Evolutionary conservation across 2,113 vertebrate genomes (phyloP), one percentile per base, ranked within the genome.

Genomic region (Falco punctatus): DNA sequence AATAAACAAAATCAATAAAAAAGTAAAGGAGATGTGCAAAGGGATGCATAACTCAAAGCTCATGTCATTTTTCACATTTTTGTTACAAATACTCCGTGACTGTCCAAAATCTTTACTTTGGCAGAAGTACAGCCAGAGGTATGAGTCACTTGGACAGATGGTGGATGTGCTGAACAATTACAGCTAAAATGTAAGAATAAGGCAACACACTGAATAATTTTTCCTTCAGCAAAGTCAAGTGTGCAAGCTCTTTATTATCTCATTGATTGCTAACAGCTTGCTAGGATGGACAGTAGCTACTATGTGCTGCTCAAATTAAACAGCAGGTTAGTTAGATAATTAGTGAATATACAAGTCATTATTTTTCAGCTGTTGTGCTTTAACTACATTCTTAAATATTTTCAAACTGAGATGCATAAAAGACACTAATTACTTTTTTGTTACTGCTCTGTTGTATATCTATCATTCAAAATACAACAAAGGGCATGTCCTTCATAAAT

Each of bases 101-200:
- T 48, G 65, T 74, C 80, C 86, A 81, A 74, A 90, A 52, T 54
- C 78, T 81, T 96, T 86, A 71, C 40, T 86, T 67, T 81, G 65
- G 86, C 81, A 88, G 38, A 84, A 95, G 67, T n/a, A 84, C 46
- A 78, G 81, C 48, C 93, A 86, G 65, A 94, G 69, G 64, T 64
- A 81, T 88, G 84, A 91, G 73, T 96, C 89, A 95, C 33, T 88
- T 22, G 19, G 93, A 83, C 86, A 93, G 82, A 90, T 72, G 82
- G 88, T 74, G 44, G 66, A 83, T 86, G 70, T 46, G 49, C 30
- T 51, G 93, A 90, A 90, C 81, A 94, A 88, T 91, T 94, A 81
- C 22, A 86, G 64, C 72, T 79, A 89, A 94, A 92, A 86, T 40
- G 51, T 77, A 77, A 92, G 93, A 95, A 81, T 20, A 95, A 89